Base-by-base conservation (phyloP, 2,113 vertebrate genomes). In the Tetraodon nigroviridis region DNA sequence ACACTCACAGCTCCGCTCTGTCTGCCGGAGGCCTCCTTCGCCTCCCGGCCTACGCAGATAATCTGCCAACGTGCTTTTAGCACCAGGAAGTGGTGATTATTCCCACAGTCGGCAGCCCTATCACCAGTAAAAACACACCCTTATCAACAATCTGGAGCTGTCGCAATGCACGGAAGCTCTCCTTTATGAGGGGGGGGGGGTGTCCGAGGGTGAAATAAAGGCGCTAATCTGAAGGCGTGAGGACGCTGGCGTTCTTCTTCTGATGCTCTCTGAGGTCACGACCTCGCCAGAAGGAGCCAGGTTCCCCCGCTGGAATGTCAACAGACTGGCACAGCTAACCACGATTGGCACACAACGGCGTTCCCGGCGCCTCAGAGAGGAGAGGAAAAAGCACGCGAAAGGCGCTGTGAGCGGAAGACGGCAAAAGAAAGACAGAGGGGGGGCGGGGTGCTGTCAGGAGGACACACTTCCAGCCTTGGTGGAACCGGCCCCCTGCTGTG, bases 141-240 rank as follows among this genome's bases (percentile, higher is more conserved):
- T 19, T 49, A 42, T 51, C 3, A 3, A 41, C 41, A 84, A 4
- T 48, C 46, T 46, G 44, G n/a, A 2, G 46, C 6, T 48, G 17
- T 48, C 32, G 46, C 83, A 89, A 84, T 82, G 20, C 42, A 15
- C 59, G 86, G 81, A 86, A 84, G 74, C 56, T 53, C 61, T 59
- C 51, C 8, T 41, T 55, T n/a, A 17, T 24, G 21, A 47, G 54
- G 58, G 13, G 55, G 40, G 37, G 44, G 41, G 22, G 54, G 47
- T 41, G 54, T 32, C n/a, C 22, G 51, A 55, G 64, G 63, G 22
- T 7, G 16, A 49, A 51, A 58, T 27, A 55, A 47, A 47, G 64
- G 24, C 54, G 64, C 32, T 52, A 55, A 83, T 82, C 71, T 54
- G 49, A 37, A 59, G 46, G 63, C 53, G 63, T 3, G 40, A 53